Conservation (phyloP, 2,113 vertebrate genomes). For the Ondatra zibethicus region DNA sequence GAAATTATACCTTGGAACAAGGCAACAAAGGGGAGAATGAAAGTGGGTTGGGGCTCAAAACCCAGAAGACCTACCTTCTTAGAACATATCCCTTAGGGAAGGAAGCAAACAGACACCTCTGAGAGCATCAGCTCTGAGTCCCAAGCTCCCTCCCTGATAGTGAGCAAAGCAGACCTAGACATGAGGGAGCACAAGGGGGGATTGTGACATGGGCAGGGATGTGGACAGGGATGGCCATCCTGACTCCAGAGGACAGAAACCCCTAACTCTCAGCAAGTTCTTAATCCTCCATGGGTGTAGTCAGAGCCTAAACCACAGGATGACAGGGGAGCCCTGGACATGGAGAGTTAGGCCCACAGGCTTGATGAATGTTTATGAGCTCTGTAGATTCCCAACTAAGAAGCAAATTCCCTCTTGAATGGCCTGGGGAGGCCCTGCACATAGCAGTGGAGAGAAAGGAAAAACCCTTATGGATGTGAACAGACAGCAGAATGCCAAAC, state of each 20-base stretch:
- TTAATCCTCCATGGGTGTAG: accelerated
- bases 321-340: accelerated
- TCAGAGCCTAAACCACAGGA: not conserved
- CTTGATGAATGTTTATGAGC: no score
- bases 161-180: not conserved
- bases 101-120: not conserved
- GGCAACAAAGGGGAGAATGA: not conserved
- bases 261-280: not conserved
- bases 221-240: not conserved
- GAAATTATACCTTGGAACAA: not conserved
- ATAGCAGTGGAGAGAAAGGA: not conserved
- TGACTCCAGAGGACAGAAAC: not conserved
- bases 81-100: not conserved
- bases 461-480: no score
- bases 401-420: no score
- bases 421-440: not conserved
- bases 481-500: not conserved
- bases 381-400: not conserved
- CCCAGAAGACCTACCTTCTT: not conserved
- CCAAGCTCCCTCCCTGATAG: not conserved
- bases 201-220: not conserved
- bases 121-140: accelerated
- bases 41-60: no score
- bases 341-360: not conserved
- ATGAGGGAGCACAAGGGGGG: no score